Evolutionary conservation across 2,113 vertebrate species (phyloP).

Genomic region (Redunca redunca): DNA sequence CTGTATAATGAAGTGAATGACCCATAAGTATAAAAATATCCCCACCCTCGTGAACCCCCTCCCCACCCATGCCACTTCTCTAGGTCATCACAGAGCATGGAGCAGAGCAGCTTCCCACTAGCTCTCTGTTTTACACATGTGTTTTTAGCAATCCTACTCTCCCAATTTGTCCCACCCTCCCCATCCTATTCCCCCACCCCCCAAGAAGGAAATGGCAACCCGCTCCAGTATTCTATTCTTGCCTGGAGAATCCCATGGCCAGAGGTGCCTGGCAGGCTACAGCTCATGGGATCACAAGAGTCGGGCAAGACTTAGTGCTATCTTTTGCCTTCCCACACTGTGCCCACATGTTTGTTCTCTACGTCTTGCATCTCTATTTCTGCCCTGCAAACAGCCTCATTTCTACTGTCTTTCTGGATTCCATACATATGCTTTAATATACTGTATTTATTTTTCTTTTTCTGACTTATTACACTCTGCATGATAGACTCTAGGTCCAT

Average conservation of each 20-base stretch:
- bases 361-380: neutral
- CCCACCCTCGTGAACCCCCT: neutral
- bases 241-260: neutral
- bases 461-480: neutral
- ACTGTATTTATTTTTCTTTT: neutral
- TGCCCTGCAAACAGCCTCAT: neutral
- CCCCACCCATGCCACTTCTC: neutral
- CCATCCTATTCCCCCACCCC: fast-evolving
- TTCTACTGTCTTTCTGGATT: neutral
- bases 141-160: neutral
- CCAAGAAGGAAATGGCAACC: neutral
- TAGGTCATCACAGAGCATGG: neutral
- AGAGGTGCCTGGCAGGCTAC: neutral
- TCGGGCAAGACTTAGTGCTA: fast-evolving
- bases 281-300: neutral
- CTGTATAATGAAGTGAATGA: neutral
- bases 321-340: neutral
- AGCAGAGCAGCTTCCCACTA: neutral
- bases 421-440: neutral
- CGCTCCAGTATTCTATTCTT: neutral
- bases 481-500: neutral
- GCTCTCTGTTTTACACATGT: neutral
- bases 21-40: neutral
- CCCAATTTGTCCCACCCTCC: neutral
- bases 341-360: neutral